A percentile compares a stretch with the other conserved stretches of the same genome.
Evolutionary conservation across 2,113 vertebrate species (phyloP).

Genomic region (Spea multiplicata): DNA sequence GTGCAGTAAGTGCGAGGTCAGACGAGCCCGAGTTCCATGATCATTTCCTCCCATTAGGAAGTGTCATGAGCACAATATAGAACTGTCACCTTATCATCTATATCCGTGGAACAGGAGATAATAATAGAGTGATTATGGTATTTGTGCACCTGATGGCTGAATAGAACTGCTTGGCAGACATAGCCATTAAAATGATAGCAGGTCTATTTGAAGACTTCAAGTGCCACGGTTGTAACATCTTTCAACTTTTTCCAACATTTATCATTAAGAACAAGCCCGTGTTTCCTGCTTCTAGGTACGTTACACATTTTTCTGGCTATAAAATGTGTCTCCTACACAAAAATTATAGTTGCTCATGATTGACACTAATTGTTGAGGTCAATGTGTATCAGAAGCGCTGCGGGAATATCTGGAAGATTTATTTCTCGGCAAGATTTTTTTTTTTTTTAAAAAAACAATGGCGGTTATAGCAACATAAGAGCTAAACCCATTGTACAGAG

Average conservation of each 20-base stretch:
- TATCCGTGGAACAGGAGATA: constrained; percentile 2
- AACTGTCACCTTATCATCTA: constrained; percentile 12
- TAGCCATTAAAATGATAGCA: neutral
- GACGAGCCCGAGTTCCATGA: neutral
- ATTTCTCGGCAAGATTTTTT: neutral
- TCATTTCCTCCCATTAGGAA: constrained; percentile 1
- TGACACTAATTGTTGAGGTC: constrained; percentile 13
- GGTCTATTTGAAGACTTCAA: neutral
- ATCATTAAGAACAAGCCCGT: neutral
- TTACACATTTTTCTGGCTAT: neutral
- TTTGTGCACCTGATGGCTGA: constrained; percentile 10
- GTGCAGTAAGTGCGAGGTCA: neutral
- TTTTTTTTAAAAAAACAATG: neutral
- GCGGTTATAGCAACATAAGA: neutral
- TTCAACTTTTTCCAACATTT: neutral
- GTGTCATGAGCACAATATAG: neutral
- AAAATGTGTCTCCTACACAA: neutral
- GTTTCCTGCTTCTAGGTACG: neutral
- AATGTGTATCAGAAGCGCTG: neutral
- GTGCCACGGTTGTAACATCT: constrained; percentile 6
- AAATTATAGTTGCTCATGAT: neutral
- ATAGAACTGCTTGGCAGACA: neutral
- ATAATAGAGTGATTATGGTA: constrained; percentile 16
- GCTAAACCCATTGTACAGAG: neutral
- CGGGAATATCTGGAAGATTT: neutral